Evolutionary conservation across 2,113 vertebrate genomes (phyloP), one percentile per base, ranked within the genome.

Genomic region (Megalops atlanticus): DNA sequence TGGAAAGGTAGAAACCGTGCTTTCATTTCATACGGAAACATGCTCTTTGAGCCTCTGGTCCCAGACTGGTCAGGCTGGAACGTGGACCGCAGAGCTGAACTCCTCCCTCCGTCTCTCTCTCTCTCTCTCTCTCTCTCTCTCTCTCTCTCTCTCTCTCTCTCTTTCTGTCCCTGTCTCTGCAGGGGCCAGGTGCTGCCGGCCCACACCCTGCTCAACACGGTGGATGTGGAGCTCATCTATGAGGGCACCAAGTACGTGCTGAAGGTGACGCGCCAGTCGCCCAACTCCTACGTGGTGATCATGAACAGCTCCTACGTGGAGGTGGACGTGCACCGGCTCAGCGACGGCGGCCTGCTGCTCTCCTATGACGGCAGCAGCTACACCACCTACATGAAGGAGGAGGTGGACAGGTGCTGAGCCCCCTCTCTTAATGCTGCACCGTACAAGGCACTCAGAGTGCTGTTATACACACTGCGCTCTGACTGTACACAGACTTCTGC

Each of bases 321-420:
- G 74, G 96, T 99, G 0, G 98, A 99, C 0, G 97, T 99, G 40
- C 98, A 99, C 77, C 94, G 98, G 0, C 92, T 99, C 81, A 99
- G 98, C 1, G 98, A 99, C 0, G 98, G 98, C 1, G 98, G 98
- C 0, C 92, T 99, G 71, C 90, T 99, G 75, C 90, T 99, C 15
- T 99, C 98, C 33, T 99, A 99, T 0, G 97, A 99, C 0, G 97
- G 98, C 68, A 99, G 97, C 92, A 99, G 98, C 92, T 99, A 99
- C 64, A 99, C 98, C n/a, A 99, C 98, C 0, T 99, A 99, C 93
- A 97, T 99, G 96, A 99, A 99, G 74, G 98, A 99, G 73, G 98
- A 99, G 87, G 96, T 99, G 49, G 97, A 99, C 91, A 94, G 97
- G 98, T 99, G 85, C 21, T 79, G 21, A 16, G 24, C 16, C 21